Evolutionary conservation across 2,888 invertebrate species (phyloP).

Genomic region (Agonopterix arenella): DNA sequence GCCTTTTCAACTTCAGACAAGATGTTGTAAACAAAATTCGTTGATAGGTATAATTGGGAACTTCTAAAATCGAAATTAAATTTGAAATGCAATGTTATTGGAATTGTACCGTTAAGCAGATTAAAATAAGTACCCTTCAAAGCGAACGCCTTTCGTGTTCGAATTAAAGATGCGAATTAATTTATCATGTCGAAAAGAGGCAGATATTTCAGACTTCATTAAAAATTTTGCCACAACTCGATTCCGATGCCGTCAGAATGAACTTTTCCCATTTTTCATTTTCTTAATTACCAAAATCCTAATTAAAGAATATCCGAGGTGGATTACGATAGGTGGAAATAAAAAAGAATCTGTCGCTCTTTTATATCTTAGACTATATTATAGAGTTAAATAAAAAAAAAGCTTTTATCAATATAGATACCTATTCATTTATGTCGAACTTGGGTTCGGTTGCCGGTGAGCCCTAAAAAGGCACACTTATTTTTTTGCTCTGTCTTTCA

Average conservation of each 20-base stretch:
- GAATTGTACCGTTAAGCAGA: conserved; percentile 10
- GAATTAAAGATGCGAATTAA: conserved; percentile 36
- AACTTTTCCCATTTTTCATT: conserved; percentile 70
- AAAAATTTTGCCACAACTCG: conserved; percentile 50
- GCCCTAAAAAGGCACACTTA: too few species aligned
- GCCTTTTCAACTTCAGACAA: not conserved
- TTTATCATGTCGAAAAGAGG: conserved; percentile 43
- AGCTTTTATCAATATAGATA: too few species aligned
- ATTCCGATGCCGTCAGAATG: conserved; percentile 37
- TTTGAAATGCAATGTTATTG: conserved; percentile 6
- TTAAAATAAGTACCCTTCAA: conserved; percentile 19
- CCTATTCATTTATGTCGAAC: too few species aligned
- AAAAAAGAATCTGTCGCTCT: not conserved
- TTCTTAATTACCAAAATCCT: conserved; percentile 44
- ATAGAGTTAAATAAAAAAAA: too few species aligned
- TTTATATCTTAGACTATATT: too few species aligned
- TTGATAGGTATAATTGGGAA: not conserved
- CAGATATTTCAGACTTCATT: conserved; percentile 49
- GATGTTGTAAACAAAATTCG: not conserved
- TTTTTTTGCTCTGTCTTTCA: too few species aligned
- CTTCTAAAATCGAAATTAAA: not conserved
- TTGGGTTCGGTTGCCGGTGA: too few species aligned
- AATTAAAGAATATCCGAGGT: conserved; percentile 45
- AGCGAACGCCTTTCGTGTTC: conserved; percentile 29
- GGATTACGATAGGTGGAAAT: conserved; percentile 9